Percentiles rank a stretch among this genome's conserved stretches.
These are phyloP conservation scores for Diabrotica undecimpunctata DNA, from an alignment of 1,140 invertebrate genomes.

Conservation along the genomic window DNA sequence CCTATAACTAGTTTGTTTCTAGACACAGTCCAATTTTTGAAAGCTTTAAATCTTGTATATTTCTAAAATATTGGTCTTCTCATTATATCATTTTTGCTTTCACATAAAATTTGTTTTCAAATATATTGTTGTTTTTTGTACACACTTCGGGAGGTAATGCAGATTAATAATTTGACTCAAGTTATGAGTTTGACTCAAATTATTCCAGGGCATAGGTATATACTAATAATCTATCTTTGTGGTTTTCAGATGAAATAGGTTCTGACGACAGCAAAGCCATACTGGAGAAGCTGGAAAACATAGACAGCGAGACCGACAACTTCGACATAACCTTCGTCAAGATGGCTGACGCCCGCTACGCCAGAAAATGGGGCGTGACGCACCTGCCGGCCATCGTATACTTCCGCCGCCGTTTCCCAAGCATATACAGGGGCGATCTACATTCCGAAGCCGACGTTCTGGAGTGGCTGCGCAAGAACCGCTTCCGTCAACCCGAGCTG, in stretches of 20 bases:
- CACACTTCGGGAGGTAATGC: too few species aligned
- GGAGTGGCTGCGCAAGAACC: slow-evolving; percentile 89
- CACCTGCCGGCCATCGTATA: slow-evolving; percentile 89
- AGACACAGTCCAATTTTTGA: too few species aligned
- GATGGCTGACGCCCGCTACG: slow-evolving; percentile 87
- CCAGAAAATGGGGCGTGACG: slow-evolving; percentile 91
- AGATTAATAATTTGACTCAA: too few species aligned
- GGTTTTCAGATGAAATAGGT: slow-evolving; percentile 69
- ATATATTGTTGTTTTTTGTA: too few species aligned
- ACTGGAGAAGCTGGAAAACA: slow-evolving; percentile 81
- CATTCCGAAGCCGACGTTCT: slow-evolving; percentile 83
- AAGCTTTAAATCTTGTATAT: too few species aligned
- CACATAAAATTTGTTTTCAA: too few species aligned
- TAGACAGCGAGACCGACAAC: slow-evolving; percentile 90
- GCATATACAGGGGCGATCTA: slow-evolving; percentile 87
- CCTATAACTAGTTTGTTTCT: too few species aligned
- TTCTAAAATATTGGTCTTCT: too few species aligned
- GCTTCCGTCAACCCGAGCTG: slow-evolving; percentile 87
- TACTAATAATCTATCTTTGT: neutral
- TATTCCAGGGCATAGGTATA: too few species aligned
- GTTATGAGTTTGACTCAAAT: too few species aligned
- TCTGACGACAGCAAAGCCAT: slow-evolving; percentile 74
- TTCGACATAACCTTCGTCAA: slow-evolving; percentile 94
- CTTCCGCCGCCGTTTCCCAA: slow-evolving; percentile 89
- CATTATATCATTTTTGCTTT: too few species aligned